Evolutionary conservation across 2,888 invertebrate species (phyloP).

Genomic region (Scaptomyza tumidula): DNA sequence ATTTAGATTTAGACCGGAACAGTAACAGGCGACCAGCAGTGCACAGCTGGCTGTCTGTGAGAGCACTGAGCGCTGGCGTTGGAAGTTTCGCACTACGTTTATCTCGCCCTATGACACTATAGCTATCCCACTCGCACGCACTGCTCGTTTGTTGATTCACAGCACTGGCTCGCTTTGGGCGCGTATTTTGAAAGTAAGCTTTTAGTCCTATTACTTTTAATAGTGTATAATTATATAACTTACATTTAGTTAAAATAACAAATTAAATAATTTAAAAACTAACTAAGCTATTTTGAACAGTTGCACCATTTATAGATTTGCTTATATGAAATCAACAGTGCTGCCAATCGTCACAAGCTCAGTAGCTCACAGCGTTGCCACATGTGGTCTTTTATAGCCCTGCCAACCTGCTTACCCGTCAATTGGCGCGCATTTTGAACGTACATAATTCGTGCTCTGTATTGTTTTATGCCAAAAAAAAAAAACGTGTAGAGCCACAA

Average conservation of each 20-base stretch:
- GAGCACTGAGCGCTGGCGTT: slow-evolving; percentile 27
- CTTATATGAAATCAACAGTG: not conserved
- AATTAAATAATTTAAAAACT: no score
- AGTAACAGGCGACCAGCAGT: slow-evolving; percentile 81
- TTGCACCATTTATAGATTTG: no score
- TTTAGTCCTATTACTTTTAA: not conserved
- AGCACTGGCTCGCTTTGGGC: slow-evolving; percentile 26
- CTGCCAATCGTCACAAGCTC: not conserved
- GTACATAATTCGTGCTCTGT: slow-evolving; percentile 9
- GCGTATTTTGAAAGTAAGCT: slow-evolving; percentile 34
- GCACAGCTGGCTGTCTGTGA: slow-evolving; percentile 26
- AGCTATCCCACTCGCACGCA: slow-evolving; percentile 29
- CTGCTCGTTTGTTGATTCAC: slow-evolving; percentile 8
- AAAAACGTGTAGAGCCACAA: slow-evolving; percentile 28
- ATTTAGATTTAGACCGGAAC: slow-evolving; percentile 85
- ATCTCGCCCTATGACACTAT: slow-evolving; percentile 6
- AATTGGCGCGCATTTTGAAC: slow-evolving; percentile 25
- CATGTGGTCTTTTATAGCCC: rapidly evolving
- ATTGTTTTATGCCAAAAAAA: slow-evolving; percentile 46
- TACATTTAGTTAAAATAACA: no score
- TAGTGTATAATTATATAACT: not conserved
- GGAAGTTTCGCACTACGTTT: slow-evolving; percentile 30
- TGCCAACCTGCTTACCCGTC: slow-evolving; percentile 9
- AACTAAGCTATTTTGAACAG: no score
- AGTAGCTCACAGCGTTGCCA: slow-evolving; percentile 20